These are phyloP conservation scores for Drosophila pruinosa DNA, from an alignment of 1,140 invertebrate species.

Conservation along the genomic window DNA sequence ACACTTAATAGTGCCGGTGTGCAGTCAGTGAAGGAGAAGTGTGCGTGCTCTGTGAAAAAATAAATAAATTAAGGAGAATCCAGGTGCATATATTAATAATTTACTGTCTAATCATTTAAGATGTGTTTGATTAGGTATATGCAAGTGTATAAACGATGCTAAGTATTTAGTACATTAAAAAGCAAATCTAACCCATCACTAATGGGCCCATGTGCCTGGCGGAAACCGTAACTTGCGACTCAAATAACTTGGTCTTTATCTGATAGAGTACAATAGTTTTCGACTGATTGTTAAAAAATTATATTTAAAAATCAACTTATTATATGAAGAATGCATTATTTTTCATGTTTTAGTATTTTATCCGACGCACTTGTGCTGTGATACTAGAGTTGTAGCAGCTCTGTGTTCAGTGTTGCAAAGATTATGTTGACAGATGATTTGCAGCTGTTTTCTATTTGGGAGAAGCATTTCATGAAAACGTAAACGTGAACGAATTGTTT, in stretches of 20 bases:
- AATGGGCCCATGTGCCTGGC: conserved; percentile 17
- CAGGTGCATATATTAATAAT: conserved; percentile 17
- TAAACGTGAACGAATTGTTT: conserved; percentile 24
- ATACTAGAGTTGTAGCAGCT: background rate
- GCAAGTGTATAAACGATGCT: background rate
- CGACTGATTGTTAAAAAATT: background rate
- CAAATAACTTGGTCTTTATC: background rate
- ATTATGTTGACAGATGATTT: conserved; percentile 4
- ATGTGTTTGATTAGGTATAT: background rate
- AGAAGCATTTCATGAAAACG: conserved; percentile 26
- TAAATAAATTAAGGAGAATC: conserved; percentile 9
- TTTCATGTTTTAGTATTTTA: background rate
- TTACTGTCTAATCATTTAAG: background rate
- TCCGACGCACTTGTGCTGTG: background rate
- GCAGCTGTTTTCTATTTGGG: conserved; percentile 68
- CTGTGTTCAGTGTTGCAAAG: conserved; percentile 35
- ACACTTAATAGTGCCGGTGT: conserved; percentile 32
- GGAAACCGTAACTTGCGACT: background rate
- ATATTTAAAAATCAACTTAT: background rate
- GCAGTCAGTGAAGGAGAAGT: conserved; percentile 25
- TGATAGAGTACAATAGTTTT: background rate
- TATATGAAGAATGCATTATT: background rate
- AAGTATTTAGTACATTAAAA: background rate
- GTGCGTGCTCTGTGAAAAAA: conserved; percentile 23
- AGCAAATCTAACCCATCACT: conserved; percentile 3